Percentiles rank a stretch among this genome's conserved stretches.
Evolutionary conservation across 1,140 invertebrate species (phyloP).

Genomic region (Drosophila auraria): DNA sequence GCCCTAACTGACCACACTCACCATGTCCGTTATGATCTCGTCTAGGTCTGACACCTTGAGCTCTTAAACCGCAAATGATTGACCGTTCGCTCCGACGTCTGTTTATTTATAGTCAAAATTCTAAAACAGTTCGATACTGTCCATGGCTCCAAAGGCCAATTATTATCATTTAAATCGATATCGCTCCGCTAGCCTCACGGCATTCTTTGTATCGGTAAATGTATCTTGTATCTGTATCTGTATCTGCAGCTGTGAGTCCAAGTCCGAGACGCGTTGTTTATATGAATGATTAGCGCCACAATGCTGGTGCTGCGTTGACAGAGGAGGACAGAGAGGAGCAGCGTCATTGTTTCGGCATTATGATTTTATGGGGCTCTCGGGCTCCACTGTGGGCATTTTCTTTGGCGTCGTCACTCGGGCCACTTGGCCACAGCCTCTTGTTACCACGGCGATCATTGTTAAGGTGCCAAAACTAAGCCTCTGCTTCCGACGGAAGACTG

Average conservation of each 20-base stretch:
- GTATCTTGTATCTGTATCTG: constrained; percentile 27
- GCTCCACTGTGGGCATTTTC: constrained; percentile 47
- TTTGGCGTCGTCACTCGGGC: constrained; percentile 62
- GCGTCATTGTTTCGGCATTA: constrained; percentile 41
- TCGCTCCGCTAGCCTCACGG: constrained; percentile 45
- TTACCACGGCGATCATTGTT: constrained; percentile 45
- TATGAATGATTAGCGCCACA: constrained; percentile 70
- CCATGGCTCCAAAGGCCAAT: constrained; percentile 79
- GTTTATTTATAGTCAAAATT: constrained; percentile 82
- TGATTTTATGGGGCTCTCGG: constrained; percentile 41
- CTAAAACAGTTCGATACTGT: constrained; percentile 67
- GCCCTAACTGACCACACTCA: constrained; percentile 38
- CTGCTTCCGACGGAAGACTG: constrained; percentile 38
- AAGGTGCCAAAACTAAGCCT: constrained; percentile 39
- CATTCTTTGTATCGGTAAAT: constrained; percentile 57
- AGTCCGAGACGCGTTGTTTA: constrained; percentile 24
- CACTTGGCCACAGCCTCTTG: constrained; percentile 17
- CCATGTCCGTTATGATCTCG: constrained; percentile 47
- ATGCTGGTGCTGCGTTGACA: constrained; percentile 29
- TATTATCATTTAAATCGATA: constrained; percentile 84
- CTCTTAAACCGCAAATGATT: constrained; percentile 73
- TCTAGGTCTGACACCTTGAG: constrained; percentile 69
- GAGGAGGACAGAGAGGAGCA: constrained; percentile 11
- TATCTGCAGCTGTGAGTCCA: constrained; percentile 29
- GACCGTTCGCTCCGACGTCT: constrained; percentile 48